These are phyloP conservation scores for Peromyscus polionotus DNA, from an alignment of 2,113 vertebrate genomes.

Conservation along the genomic window DNA sequence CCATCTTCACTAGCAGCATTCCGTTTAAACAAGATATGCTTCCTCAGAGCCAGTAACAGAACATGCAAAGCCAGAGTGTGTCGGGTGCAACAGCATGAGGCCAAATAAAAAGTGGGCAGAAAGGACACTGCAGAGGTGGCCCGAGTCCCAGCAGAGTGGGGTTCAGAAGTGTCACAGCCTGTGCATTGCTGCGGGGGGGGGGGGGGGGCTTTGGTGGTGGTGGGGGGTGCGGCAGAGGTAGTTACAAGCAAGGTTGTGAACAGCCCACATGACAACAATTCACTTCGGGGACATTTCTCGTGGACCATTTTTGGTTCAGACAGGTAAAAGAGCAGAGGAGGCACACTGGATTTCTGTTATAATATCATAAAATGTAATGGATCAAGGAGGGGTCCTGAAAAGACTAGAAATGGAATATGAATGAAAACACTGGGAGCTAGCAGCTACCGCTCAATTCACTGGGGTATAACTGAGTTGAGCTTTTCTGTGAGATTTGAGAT, in stretches of 20 bases:
- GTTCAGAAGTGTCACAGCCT: slow-evolving; percentile 74
- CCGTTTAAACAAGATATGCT: slow-evolving; percentile 56
- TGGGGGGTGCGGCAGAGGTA: slow-evolving; percentile 71
- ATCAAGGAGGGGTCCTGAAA: slow-evolving; percentile 21
- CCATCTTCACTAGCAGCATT: slow-evolving; percentile 57
- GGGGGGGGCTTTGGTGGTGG: too few species aligned
- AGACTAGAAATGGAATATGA: slow-evolving; percentile 51
- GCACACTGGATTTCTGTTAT: neutral
- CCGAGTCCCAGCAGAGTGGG: slow-evolving; percentile 75
- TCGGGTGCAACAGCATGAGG: slow-evolving; percentile 60
- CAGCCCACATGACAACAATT: slow-evolving; percentile 77
- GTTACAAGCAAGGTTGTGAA: slow-evolving; percentile 81
- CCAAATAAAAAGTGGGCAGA: slow-evolving; percentile 63
- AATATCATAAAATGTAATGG: slow-evolving; percentile 63
- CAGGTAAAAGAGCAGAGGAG: slow-evolving; percentile 33
- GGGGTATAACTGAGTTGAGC: slow-evolving; percentile 71
- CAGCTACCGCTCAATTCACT: neutral
- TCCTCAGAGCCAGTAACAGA: slow-evolving; percentile 81
- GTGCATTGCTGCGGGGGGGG: slow-evolving; percentile 75
- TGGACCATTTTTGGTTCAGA: slow-evolving; percentile 57
- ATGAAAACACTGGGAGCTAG: slow-evolving; percentile 9
- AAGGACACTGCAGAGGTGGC: slow-evolving; percentile 68
- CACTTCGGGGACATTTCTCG: slow-evolving; percentile 59
- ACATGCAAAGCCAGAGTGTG: slow-evolving; percentile 79
- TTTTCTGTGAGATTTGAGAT: slow-evolving; percentile 68